Evolutionary conservation across 2,888 invertebrate genomes (phyloP).

Genomic region (Creontiades dilutus): DNA sequence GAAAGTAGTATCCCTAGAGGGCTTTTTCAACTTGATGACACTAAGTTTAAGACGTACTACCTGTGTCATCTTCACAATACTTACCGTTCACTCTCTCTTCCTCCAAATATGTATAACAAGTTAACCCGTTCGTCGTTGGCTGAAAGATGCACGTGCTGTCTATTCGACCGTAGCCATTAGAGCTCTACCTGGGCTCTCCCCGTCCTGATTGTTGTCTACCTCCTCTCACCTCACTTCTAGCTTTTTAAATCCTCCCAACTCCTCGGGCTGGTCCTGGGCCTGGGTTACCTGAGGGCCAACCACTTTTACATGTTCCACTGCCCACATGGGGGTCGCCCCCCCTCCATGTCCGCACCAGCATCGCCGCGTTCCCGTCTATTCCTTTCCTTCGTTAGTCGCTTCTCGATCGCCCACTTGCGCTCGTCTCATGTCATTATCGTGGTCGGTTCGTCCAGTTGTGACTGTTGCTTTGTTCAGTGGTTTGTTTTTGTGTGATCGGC

Average conservation of each 20-base stretch:
- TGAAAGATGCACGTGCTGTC: constrained; percentile 6
- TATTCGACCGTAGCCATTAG: constrained; percentile 7
- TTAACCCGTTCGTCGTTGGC: too few relatives aligned
- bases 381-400: constrained; percentile 4
- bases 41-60: too few relatives aligned
- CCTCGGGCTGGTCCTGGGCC: neutral
- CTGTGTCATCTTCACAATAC: too few relatives aligned
- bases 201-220: constrained; percentile 15
- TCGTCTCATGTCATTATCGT: constrained; percentile 9
- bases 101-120: too few relatives aligned
- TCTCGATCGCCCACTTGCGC: constrained; percentile 2
- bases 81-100: too few relatives aligned
- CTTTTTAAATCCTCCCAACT: neutral
- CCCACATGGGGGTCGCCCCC: constrained; percentile 4
- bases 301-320: constrained; percentile 20
- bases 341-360: neutral
- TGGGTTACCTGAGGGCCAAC: constrained; percentile 38
- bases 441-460: neutral
- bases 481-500: constrained; percentile 8
- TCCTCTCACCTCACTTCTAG: constrained; percentile 19
- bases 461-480: neutral
- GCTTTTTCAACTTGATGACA: too few relatives aligned
- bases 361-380: neutral
- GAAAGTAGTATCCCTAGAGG: too few relatives aligned
- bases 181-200: neutral